Conservation (phyloP, 2,113 vertebrate species). For the Corydoras sp. region DNA sequence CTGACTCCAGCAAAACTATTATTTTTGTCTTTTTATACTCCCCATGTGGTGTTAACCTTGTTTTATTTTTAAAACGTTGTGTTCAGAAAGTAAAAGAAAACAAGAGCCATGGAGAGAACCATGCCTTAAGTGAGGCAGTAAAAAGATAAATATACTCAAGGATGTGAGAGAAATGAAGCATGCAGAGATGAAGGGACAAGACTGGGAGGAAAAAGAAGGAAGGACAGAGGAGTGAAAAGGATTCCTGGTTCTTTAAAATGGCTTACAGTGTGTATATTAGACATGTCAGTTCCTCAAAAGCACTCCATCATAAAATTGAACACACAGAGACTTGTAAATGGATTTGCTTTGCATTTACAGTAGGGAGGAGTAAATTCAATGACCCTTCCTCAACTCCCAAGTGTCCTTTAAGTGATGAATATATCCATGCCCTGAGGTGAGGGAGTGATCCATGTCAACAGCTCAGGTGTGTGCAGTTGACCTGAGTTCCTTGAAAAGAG, state of each 20-base stretch:
- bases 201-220: slow-evolving; percentile 3
- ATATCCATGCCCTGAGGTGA: slow-evolving; percentile 31
- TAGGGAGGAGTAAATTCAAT: slow-evolving; percentile 46
- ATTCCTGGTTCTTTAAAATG: slow-evolving; percentile 9
- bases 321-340: neutral
- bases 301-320: slow-evolving; percentile 5
- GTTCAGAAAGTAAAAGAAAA: slow-evolving; percentile 45
- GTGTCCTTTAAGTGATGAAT: slow-evolving; percentile 38
- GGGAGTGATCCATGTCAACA: slow-evolving; percentile 34
- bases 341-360: slow-evolving; percentile 9
- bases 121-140: slow-evolving; percentile 61
- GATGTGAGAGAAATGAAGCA: slow-evolving; percentile 45
- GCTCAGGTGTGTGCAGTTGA: slow-evolving; percentile 71
- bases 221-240: slow-evolving; percentile 51
- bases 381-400: slow-evolving; percentile 46
- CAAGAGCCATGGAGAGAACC: slow-evolving; percentile 59
- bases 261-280: neutral
- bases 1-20: slow-evolving; percentile 56
- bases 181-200: slow-evolving; percentile 5
- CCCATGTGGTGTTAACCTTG: slow-evolving; percentile 56
- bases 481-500: slow-evolving; percentile 27
- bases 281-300: neutral
- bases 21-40: slow-evolving; percentile 59
- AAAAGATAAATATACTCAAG: slow-evolving; percentile 67
- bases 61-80: slow-evolving; percentile 60